Evolutionary conservation across 2,888 invertebrate genomes (phyloP).

Genomic region (Apoderus coryli): DNA sequence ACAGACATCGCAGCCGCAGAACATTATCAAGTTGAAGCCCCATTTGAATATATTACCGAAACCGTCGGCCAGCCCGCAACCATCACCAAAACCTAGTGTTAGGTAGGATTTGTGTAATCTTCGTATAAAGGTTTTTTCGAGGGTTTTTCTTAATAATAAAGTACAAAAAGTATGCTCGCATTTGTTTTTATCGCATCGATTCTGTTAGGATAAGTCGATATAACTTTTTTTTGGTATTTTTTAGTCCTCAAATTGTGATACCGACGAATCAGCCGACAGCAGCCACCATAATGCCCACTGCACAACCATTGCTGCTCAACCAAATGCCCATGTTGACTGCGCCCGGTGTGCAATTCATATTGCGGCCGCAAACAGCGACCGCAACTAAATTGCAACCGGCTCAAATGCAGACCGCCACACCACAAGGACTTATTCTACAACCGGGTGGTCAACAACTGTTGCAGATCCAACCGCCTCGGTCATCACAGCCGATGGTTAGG

Average conservation of each 20-base stretch:
- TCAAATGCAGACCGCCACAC: conserved; percentile 14
- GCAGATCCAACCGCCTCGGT: conserved; percentile 25
- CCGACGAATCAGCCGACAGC: conserved; percentile 26
- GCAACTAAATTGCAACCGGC: conserved; percentile 33
- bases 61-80: conserved; percentile 31
- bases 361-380: conserved; percentile 47
- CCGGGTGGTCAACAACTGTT: conserved; percentile 25
- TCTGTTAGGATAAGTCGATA: too few relatives aligned
- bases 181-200: too few relatives aligned
- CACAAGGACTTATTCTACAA: conserved; percentile 30
- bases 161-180: too few relatives aligned
- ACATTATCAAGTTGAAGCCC: conserved; percentile 33
- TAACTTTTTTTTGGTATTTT: too few relatives aligned
- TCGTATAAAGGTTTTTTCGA: too few relatives aligned
- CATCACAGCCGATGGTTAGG: conserved; percentile 34
- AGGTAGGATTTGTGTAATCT: conserved; percentile 28
- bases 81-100: conserved; percentile 31
- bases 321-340: conserved; percentile 35
- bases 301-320: conserved; percentile 30
- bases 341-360: conserved; percentile 55
- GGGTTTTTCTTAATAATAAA: too few relatives aligned
- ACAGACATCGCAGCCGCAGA: conserved; percentile 28
- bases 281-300: conserved; percentile 31
- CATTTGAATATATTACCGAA: conserved; percentile 34
- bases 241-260: conserved; percentile 31